These are phyloP conservation scores for Hirtodrosophila duncani DNA, from an alignment of 2,888 invertebrate species.

Conservation along the genomic window DNA sequence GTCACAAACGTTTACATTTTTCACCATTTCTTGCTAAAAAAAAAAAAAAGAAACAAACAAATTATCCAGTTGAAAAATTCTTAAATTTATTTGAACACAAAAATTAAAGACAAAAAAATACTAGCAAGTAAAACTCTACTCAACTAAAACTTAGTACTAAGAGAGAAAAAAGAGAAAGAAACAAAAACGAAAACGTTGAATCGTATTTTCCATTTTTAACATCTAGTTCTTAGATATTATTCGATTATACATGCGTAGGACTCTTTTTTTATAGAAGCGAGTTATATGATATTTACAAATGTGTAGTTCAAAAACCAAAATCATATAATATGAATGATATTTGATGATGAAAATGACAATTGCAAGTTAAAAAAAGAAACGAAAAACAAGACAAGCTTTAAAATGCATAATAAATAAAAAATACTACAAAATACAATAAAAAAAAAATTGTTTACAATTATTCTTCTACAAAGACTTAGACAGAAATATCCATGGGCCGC, in stretches of 20 bases:
- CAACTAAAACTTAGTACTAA: conserved; percentile 51
- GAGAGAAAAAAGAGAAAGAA: conserved; percentile 11
- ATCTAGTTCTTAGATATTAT: conserved; percentile 58
- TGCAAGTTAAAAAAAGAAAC: conserved; percentile 36
- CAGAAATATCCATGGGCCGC: conserved; percentile 1
- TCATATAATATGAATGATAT: conserved; percentile 12
- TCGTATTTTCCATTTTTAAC: conserved; percentile 61
- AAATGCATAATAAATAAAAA: conserved; percentile 58
- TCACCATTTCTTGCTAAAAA: too few species aligned
- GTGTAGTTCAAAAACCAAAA: conserved; percentile 48
- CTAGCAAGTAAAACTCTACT: conserved; percentile 48
- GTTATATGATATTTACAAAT: conserved; percentile 58
- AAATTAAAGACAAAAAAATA: conserved; percentile 31
- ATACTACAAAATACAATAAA: conserved; percentile 14
- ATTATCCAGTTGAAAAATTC: conserved; percentile 48
- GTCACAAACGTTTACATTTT: too few species aligned
- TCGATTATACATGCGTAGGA: conserved; percentile 67
- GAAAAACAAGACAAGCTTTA: conserved; percentile 56
- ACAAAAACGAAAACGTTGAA: conserved; percentile 23
- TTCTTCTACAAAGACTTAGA: too few species aligned
- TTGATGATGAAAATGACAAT: conserved; percentile 41
- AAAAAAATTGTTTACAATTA: neutral
- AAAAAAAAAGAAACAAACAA: conserved; percentile 18
- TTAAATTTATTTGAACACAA: conserved; percentile 57
- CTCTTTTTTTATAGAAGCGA: conserved; percentile 48